phyloP scores from a whole-genome alignment of 2,888 invertebrate species.

The Cataglyphis cursor region DNA sequence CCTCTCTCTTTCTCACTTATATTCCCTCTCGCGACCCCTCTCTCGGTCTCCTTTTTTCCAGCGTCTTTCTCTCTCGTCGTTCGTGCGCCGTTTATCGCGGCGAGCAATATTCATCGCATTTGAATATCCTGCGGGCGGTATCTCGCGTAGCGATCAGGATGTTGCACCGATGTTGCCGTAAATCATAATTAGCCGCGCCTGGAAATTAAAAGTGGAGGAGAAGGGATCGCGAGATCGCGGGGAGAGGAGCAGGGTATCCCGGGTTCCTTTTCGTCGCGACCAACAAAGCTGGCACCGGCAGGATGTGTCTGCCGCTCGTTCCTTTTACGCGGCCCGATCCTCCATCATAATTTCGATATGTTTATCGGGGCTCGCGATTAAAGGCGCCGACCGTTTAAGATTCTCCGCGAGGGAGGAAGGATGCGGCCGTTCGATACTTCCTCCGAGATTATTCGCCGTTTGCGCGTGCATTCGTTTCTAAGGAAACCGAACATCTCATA shows the following conservation, averaged over 20 bases:
- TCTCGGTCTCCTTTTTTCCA: conserved; percentile 49
- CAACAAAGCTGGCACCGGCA: conserved; percentile 58
- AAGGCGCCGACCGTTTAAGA: conserved; percentile 72
- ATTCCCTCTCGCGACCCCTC: conserved; percentile 60
- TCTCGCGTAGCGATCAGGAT: conserved; percentile 84
- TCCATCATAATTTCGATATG: conserved; percentile 80
- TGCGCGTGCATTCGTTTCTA: conserved; percentile 27
- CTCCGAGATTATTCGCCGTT: conserved; percentile 34
- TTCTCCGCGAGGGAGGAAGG: conserved; percentile 65
- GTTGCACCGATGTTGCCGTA: conserved; percentile 83
- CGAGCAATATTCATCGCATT: conserved; percentile 84
- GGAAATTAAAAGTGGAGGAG: conserved; percentile 81
- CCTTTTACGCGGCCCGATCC: conserved; percentile 67
- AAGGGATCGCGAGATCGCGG: conserved; percentile 11
- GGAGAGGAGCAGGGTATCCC: conserved; percentile 15
- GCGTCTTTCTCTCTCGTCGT: conserved; percentile 69
- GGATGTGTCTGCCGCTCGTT: conserved; percentile 57
- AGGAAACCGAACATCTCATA: background rate
- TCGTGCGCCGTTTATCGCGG: conserved; percentile 80
- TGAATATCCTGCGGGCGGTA: conserved; percentile 83
- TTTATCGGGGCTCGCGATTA: conserved; percentile 78
- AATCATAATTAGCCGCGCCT: conserved; percentile 85
- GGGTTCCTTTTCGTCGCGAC: conserved; percentile 63
- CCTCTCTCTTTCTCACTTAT: conserved; percentile 52
- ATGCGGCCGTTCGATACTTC: conserved; percentile 60